These are phyloP conservation scores for Leptobrachium leishanense DNA, from an alignment of 2,113 vertebrate species.

Conservation along the genomic window DNA sequence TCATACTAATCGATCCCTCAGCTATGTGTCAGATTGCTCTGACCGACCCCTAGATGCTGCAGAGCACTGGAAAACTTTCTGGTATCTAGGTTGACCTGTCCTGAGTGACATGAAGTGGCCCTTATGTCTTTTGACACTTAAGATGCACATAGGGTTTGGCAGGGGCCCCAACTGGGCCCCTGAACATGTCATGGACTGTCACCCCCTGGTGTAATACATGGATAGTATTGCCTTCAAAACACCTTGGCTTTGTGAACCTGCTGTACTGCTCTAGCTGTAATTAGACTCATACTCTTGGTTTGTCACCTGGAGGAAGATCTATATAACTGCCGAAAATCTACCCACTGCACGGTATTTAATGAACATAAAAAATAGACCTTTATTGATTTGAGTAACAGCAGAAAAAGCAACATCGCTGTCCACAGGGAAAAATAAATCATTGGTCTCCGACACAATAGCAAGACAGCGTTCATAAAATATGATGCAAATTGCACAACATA, in stretches of 20 bases:
- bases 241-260: slow-evolving; percentile 9
- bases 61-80: too few species aligned
- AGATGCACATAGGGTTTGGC: too few species aligned
- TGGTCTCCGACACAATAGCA: not conserved
- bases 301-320: slow-evolving; percentile 3
- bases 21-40: too few species aligned
- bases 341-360: not conserved
- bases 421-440: not conserved
- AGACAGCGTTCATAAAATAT: not conserved
- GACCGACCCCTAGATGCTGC: too few species aligned
- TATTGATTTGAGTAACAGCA: slow-evolving; percentile 18
- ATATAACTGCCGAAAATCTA: not conserved
- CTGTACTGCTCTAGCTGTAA: slow-evolving; percentile 9
- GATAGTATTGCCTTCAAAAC: not conserved
- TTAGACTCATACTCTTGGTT: slow-evolving; percentile 2
- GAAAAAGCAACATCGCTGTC: not conserved
- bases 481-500: not conserved
- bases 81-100: too few species aligned
- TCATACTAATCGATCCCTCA: too few species aligned
- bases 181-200: too few species aligned
- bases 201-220: too few species aligned
- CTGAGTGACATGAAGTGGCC: too few species aligned
- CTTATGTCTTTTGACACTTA: too few species aligned
- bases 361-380: slow-evolving; percentile 3
- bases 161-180: too few species aligned